Percentiles rank a stretch among this genome's conserved stretches.
These are phyloP conservation scores for Tichodroma muraria DNA, from an alignment of 2,113 vertebrate genomes.

Conservation along the genomic window DNA sequence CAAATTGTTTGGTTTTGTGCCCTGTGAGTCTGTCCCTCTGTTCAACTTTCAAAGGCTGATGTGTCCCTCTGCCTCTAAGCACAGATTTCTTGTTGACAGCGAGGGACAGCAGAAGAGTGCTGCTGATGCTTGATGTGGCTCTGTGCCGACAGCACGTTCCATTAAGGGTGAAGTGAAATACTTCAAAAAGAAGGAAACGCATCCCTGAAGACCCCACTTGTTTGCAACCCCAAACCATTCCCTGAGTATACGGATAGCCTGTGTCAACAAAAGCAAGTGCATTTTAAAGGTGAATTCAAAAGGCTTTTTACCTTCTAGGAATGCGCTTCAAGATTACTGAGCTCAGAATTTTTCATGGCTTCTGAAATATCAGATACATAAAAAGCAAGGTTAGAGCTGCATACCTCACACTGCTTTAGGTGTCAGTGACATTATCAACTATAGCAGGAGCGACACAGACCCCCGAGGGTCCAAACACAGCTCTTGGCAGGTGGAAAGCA, in stretches of 20 bases:
- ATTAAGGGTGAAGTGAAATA: neutral
- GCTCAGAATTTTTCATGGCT: neutral
- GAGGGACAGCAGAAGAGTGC: neutral
- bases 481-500: conserved; percentile 19
- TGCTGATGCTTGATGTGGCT: neutral
- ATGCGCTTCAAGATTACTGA: conserved; percentile 1
- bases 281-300: neutral
- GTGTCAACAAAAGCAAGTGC: neutral
- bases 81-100: conserved; percentile 22
- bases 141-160: neutral
- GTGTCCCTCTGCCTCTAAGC: neutral
- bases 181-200: conserved; percentile 5
- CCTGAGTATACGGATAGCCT: neutral
- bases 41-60: conserved; percentile 22
- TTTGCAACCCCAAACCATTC: neutral
- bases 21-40: neutral
- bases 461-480: neutral
- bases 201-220: conserved; percentile 17
- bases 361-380: neutral
- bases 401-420: neutral
- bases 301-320: conserved; percentile 30
- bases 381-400: conserved; percentile 28
- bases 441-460: neutral
- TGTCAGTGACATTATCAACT: conserved; percentile 39
- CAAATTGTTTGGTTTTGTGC: neutral